Evolutionary conservation across 2,113 vertebrate species (phyloP).

Genomic region (Barnardius zonarius): DNA sequence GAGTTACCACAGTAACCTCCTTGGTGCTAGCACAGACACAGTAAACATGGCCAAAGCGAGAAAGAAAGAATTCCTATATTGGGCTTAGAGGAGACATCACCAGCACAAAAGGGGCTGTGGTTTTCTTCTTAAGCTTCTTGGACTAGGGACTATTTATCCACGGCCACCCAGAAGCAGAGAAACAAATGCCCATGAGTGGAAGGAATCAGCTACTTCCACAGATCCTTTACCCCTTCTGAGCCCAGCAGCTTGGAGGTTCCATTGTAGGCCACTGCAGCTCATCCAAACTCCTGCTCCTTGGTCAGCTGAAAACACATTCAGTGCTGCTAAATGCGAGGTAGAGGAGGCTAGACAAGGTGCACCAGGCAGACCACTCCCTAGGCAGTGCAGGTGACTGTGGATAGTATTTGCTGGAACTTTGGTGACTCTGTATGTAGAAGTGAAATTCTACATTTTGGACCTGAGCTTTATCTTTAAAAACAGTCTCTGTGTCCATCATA

Average conservation of each 20-base stretch:
- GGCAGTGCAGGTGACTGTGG: not conserved
- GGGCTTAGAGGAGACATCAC: not conserved
- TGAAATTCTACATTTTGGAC: not conserved
- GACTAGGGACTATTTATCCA: fast-evolving
- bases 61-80: not conserved
- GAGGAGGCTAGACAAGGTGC: not conserved
- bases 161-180: not conserved
- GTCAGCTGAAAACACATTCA: not conserved
- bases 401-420: not conserved
- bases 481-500: not conserved
- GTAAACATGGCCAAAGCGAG: not conserved
- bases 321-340: not conserved
- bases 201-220: not conserved
- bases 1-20: not conserved
- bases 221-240: not conserved
- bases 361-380: not conserved
- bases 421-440: not conserved
- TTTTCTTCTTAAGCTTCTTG: not conserved
- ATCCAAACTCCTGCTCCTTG: not conserved
- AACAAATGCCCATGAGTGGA: not conserved
- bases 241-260: not conserved
- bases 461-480: not conserved
- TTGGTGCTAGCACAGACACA: not conserved
- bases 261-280: not conserved
- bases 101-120: not conserved